Conservation (phyloP, 2,113 vertebrate species). For the Peucedramus taeniatus region DNA sequence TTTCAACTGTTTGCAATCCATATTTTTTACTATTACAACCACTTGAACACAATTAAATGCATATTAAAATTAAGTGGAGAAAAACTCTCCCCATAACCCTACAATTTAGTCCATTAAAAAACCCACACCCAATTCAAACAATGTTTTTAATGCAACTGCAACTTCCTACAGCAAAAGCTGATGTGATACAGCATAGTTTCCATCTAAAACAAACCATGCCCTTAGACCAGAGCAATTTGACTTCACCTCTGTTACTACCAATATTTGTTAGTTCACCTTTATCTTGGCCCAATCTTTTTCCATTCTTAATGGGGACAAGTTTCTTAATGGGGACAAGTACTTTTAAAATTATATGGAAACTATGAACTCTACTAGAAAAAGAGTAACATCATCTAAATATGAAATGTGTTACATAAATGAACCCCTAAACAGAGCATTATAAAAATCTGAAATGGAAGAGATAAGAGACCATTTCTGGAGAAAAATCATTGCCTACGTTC, state of each 20-base stretch:
- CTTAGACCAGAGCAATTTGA: conserved; percentile 8
- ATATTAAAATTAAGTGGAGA: neutral
- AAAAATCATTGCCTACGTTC: neutral
- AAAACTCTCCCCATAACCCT: neutral
- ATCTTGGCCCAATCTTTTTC: neutral
- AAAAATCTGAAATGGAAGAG: neutral
- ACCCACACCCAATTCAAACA: neutral
- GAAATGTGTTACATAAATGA: neutral
- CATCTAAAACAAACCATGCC: neutral
- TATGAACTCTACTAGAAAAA: neutral
- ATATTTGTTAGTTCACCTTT: neutral
- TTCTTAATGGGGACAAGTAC: neutral
- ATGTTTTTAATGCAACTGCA: neutral
- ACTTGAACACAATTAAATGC: neutral
- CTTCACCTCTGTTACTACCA: neutral
- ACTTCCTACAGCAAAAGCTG: neutral
- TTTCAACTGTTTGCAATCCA: neutral
- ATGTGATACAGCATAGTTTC: neutral
- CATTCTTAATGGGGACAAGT: neutral
- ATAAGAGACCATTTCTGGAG: neutral
- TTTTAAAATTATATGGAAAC: neutral
- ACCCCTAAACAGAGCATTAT: neutral
- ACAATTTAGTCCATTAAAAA: neutral
- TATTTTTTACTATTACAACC: neutral
- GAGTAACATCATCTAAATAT: neutral